phyloP scores from a whole-genome alignment of 1,140 invertebrate species.

The Papilio polytes region DNA sequence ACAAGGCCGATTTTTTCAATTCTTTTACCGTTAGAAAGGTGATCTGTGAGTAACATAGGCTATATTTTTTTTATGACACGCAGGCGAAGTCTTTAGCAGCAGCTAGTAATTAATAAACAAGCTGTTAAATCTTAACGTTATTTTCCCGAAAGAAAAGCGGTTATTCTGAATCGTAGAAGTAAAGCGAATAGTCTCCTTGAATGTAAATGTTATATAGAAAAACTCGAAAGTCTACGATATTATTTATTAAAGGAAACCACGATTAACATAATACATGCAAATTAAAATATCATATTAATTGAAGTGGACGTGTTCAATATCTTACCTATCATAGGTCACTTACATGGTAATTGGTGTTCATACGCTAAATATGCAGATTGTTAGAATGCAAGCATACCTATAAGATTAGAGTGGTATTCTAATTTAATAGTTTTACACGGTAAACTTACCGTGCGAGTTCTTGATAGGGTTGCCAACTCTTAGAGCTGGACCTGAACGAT shows the following conservation, averaged over 20 bases:
- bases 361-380: conserved; percentile 32
- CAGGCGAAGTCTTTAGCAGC: too few species aligned
- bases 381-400: conserved; percentile 37
- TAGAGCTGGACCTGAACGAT: too few species aligned
- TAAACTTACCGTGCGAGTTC: conserved; percentile 10
- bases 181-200: too few species aligned
- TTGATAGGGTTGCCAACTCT: background rate
- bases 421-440: conserved; percentile 30
- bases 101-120: too few species aligned
- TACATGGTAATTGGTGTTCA: conserved; percentile 38
- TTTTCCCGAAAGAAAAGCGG: too few species aligned
- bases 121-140: too few species aligned
- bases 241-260: conserved; percentile 17
- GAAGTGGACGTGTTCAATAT: conserved; percentile 32
- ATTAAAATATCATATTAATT: conserved; percentile 36
- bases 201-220: background rate
- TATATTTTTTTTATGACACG: too few species aligned
- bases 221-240: background rate
- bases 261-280: conserved; percentile 22
- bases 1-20: too few species aligned
- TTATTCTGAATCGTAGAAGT: too few species aligned
- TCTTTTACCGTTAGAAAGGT: too few species aligned
- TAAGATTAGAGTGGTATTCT: conserved; percentile 37
- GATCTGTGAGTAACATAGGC: too few species aligned
- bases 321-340: conserved; percentile 20